Base-by-base conservation (phyloP, 1,140 invertebrate species). In the Solenopsis invicta region DNA sequence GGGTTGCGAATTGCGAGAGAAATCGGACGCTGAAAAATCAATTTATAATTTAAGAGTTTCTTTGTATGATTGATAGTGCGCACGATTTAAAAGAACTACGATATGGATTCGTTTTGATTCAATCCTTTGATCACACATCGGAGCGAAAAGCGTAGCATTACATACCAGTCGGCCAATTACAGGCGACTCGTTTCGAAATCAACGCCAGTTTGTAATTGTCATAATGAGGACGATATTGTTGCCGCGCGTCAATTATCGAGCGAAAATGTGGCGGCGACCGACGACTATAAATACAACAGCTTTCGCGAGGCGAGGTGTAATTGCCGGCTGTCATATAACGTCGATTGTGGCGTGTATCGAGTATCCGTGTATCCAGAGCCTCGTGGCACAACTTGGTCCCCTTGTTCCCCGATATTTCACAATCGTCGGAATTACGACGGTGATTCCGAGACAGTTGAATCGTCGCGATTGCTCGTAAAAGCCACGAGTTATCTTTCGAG, bases 181-280 rank as follows among this genome's bases (percentile, higher is more conserved):
- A 29, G 12, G 34, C 50, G 45, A 37, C 71, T 18, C 45, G 56
- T 89, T 88, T 91, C 77, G 84, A 92, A 92, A 93, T 89, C 87
- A 87, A 77, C 74, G 76, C 34, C 52, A 87, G 86, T 87, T 92
- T 93, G 85, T 94, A 93, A 93, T 93, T 92, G 92, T 93, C 92
- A 92, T 92, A 93, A 94, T 93, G 88, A 89, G 91, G 71, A 88
- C 85, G 88, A 88, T 90, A 91, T 92, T 91, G 88, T 92, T 92
- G 88, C 89, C 72, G 69, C 81, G 91, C 92, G 92, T 92, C 92
- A 92, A 92, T 93, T 93, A 93, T 75, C 80, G 59, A 62, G 72
- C 90, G 69, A 89, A 92, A 91, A 89, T 81, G 89, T 81, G 72
- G 69, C 77, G 76, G 61, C 84, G 72, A 56, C 64, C 37, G 4